Conservation (phyloP, 2,888 invertebrate species). For the Orchesella flavescens region DNA sequence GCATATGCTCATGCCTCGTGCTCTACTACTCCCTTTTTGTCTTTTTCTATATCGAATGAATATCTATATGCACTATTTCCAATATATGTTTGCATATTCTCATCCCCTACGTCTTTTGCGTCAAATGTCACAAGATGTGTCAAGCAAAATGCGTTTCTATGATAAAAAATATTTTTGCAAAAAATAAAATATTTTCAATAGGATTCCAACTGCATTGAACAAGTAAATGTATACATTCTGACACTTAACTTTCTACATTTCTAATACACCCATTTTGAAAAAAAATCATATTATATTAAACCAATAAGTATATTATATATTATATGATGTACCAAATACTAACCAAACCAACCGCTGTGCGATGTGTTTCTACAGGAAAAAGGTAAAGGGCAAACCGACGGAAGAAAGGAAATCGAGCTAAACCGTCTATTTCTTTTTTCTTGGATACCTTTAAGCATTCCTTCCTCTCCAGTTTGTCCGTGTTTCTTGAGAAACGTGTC, state of each 20-base stretch:
- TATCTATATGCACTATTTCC: neutral
- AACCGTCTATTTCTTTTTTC: constrained; percentile 19
- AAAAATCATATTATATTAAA: neutral
- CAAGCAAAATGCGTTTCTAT: no score
- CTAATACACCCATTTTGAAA: no score
- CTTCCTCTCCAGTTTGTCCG: neutral
- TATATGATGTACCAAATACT: neutral
- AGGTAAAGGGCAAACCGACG: constrained; percentile 13
- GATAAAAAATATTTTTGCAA: no score
- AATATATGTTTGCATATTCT: neutral
- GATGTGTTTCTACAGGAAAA: neutral
- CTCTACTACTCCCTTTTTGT: neutral
- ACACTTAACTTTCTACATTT: no score
- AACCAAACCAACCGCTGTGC: neutral
- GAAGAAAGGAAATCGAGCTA: constrained; percentile 46
- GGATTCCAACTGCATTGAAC: no score
- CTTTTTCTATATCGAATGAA: neutral
- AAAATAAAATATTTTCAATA: no score
- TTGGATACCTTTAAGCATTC: neutral
- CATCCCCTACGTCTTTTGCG: neutral
- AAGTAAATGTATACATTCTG: no score
- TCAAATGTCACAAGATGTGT: no score
- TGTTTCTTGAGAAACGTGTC: constrained; percentile 36
- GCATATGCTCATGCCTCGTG: constrained; percentile 23
- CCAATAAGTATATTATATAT: neutral